These are phyloP conservation scores for Corydoras maculifer DNA, from an alignment of 2,113 vertebrate genomes.

Conservation along the genomic window DNA sequence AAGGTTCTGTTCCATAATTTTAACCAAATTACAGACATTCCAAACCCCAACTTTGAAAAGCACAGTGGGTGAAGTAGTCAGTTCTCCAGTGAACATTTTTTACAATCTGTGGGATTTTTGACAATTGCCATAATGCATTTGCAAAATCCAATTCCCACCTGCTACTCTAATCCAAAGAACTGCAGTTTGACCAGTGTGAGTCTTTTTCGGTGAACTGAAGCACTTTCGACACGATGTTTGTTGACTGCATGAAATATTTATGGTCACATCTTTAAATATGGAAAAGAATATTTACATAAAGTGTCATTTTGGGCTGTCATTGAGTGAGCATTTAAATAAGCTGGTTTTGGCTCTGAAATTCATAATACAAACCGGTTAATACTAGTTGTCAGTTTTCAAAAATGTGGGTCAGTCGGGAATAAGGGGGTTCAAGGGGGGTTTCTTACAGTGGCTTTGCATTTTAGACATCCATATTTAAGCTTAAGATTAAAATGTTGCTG, in stretches of 20 bases:
- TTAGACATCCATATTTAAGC: no score
- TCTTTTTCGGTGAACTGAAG: slow-evolving; percentile 4
- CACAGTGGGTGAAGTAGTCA: no score
- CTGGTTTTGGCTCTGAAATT: neutral
- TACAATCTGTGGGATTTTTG: neutral
- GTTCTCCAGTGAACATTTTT: no score
- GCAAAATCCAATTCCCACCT: neutral
- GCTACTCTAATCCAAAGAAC: neutral
- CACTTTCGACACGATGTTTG: neutral
- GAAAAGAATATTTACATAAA: slow-evolving; percentile 26
- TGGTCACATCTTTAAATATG: slow-evolving; percentile 24
- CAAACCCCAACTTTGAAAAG: no score
- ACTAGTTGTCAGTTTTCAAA: no score
- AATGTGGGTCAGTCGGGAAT: no score
- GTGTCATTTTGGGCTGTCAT: slow-evolving; percentile 11
- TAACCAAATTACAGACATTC: no score
- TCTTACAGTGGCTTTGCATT: no score
- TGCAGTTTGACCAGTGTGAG: neutral
- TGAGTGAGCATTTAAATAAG: neutral
- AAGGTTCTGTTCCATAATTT: no score
- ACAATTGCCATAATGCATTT: neutral
- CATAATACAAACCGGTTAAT: no score
- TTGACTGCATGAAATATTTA: slow-evolving; percentile 3
- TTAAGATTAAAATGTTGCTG: no score
- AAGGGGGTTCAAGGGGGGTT: no score